A percentile compares a stretch with the other conserved stretches of the same genome.
These are phyloP conservation scores for Drosophila oshimai DNA, from an alignment of 1,140 invertebrate genomes.

Conservation along the genomic window DNA sequence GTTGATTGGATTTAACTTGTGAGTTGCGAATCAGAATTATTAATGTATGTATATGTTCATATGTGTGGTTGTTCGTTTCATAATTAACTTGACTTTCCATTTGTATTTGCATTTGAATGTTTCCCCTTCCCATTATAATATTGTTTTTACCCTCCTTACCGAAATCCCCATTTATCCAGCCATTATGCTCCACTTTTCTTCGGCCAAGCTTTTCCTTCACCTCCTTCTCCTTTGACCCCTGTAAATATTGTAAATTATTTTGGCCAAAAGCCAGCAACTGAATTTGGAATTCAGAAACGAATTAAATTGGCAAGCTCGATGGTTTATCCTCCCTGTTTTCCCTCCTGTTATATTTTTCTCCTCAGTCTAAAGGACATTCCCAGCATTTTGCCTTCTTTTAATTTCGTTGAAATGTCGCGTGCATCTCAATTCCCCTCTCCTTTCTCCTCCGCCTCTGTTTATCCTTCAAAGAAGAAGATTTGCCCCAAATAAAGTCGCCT, in stretches of 20 bases:
- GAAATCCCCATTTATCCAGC: background rate
- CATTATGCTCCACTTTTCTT: background rate
- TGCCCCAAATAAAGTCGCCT: constrained; percentile 36
- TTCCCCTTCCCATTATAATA: constrained; percentile 24
- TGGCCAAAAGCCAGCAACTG: constrained; percentile 43
- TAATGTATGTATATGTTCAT: too few relatives aligned
- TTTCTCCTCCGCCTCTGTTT: too few relatives aligned
- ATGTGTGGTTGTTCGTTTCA: background rate
- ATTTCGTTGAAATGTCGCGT: constrained; percentile 55
- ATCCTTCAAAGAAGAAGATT: constrained; percentile 21
- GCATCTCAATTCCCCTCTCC: constrained; percentile 22
- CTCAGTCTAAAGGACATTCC: constrained; percentile 29
- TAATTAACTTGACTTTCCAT: background rate
- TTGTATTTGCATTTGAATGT: background rate
- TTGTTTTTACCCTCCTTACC: background rate
- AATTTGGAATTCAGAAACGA: constrained; percentile 35
- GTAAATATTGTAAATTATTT: constrained; percentile 44
- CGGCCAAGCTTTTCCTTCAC: background rate
- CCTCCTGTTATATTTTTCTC: background rate
- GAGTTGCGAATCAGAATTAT: background rate
- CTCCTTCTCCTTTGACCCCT: background rate
- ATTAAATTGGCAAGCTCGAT: constrained; percentile 52
- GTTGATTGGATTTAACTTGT: background rate
- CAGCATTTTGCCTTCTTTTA: constrained; percentile 33
- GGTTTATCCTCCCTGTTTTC: background rate